Evolutionary conservation across 2,797 vertebrate genomes (phyloP), one percentile per base, ranked within the genome.

Genomic region (Aulostomus chinensis): DNA sequence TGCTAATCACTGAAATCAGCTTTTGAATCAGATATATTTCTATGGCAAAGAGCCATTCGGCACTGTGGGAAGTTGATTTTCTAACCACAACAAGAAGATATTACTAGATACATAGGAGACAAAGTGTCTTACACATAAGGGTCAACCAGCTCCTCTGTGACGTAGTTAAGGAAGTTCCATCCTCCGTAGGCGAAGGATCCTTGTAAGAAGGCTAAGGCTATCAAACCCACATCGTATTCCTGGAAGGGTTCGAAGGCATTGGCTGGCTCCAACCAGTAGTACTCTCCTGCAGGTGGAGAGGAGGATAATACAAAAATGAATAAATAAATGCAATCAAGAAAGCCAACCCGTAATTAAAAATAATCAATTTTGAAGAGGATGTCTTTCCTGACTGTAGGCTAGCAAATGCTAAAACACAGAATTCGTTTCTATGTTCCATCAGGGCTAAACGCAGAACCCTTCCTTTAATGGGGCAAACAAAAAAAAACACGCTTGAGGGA

Each of bases 121-220:
- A 31, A 17, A 39, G 10, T 1, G 2, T 35, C 93, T 94, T 89
- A 96, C 95, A 93, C 93, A 40, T 95, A 92, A 18, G 95, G 95
- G 74, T 97, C 90, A 21, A 96, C 94, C 73, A 97, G 90, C 76
- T 97, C 95, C 76, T 97, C 95, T 1, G 95, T 97, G 67, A 97
- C 95, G 24, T 97, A 97, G 91, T 97, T 97, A 42, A 97, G 93
- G 76, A 97, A 97, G 83, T 97, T 97, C 95, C 95, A 97, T 14
- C 95, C 95, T 40, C 94, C 95, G 0, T 97, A 97, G 58, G 95
- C 95, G 5, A 97, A 97, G 21, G 95, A 96, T 28, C 95, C 95
- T 70, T 97, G 95, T 32, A 97, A 87, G 74, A 96, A 97, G 3
- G 95, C 91, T 61, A 97, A 81, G 0, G 95, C 95, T n/a, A 96